Evolutionary conservation across 2,888 invertebrate genomes (phyloP), one percentile per base, ranked within the genome.

Genomic region (Harmothoe impar): DNA sequence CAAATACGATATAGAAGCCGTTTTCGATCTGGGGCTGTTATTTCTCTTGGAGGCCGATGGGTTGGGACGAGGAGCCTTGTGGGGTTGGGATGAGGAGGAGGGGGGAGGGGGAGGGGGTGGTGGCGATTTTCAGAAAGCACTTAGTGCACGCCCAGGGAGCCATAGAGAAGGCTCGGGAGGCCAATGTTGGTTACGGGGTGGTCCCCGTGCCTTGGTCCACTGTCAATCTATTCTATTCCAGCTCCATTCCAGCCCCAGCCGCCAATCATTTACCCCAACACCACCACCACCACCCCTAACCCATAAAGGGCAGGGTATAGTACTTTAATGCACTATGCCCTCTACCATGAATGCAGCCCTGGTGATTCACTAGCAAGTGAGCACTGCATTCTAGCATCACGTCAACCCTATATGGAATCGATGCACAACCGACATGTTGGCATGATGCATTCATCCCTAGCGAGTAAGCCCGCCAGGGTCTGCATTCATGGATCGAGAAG

Each of bases 61-160:
- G 5, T 43, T 43, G 5, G 43, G 62, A n/a, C 62, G 62, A 62
- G 62, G 20, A 43, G 43, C 5, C 43, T 43, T 10, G 43, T 43
- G 43, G 43, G 43, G 43, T 10, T 43, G 3, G 43, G 43, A 7
- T 43, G 43, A 43, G 43, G 43, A 7, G 43, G 43, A 10, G 10
- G 43, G 43, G 43, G 43, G 3, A 43, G 3, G 10, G 43, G 43
- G 43, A 10, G 3, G 10, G 62, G 62, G 7, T 1, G 62, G 3
- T 62, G 62, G 62, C n/a, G 62, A 62, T 62, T 62, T 62, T 62
- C 62, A 62, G 62, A n/a, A 62, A 62, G 62, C 62, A 62, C 62
- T 62, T n/a, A 62, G 62, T 62, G n/a, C n/a, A 62, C 62, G n/a
- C 62, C 62, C 20, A 62, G 62, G 62, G 62, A 62, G 23, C 62